phyloP scores from a whole-genome alignment of 1,140 invertebrate species.

The Drosophila parvula region DNA sequence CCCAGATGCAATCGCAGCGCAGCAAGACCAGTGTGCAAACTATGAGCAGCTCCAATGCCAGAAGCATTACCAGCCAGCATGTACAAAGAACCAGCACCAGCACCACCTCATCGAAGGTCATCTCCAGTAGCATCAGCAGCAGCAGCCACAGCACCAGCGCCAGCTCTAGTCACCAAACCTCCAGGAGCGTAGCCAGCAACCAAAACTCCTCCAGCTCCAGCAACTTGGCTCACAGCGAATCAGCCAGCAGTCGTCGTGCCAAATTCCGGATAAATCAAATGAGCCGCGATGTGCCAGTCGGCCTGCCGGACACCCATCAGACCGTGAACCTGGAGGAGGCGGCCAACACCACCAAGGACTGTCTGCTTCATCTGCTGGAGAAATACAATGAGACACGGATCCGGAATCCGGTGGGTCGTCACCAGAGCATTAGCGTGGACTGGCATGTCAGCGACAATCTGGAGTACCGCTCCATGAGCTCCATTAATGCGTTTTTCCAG shows the following conservation, averaged over 20 bases:
- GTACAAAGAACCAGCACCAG: slow-evolving; percentile 39
- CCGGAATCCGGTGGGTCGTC: slow-evolving; percentile 70
- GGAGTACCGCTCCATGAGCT: slow-evolving; percentile 87
- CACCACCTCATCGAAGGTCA: slow-evolving; percentile 65
- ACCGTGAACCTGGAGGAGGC: slow-evolving; percentile 86
- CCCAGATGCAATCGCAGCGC: slow-evolving; percentile 39
- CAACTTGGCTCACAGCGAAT: slow-evolving; percentile 45
- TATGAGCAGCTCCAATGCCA: slow-evolving; percentile 56
- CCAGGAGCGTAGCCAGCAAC: slow-evolving; percentile 9
- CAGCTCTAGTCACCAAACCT: slow-evolving; percentile 29
- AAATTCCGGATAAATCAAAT: slow-evolving; percentile 87
- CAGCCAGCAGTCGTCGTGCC: slow-evolving; percentile 83
- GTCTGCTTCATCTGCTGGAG: slow-evolving; percentile 89
- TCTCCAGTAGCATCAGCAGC: slow-evolving; percentile 25
- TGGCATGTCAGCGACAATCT: slow-evolving; percentile 82
- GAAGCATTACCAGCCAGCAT: slow-evolving; percentile 48
- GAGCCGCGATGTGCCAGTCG: slow-evolving; percentile 87
- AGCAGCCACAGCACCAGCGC: slow-evolving; percentile 46
- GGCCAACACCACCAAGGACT: slow-evolving; percentile 89
- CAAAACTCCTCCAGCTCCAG: slow-evolving; percentile 38
- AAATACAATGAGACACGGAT: slow-evolving; percentile 88
- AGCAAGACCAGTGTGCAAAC: slow-evolving; percentile 58
- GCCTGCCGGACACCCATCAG: slow-evolving; percentile 85
- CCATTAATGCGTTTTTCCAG: slow-evolving; percentile 88
- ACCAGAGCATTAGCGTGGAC: slow-evolving; percentile 83